These are phyloP conservation scores for Harpegnathos saltator DNA, from an alignment of 1,140 invertebrate species.

Conservation along the genomic window DNA sequence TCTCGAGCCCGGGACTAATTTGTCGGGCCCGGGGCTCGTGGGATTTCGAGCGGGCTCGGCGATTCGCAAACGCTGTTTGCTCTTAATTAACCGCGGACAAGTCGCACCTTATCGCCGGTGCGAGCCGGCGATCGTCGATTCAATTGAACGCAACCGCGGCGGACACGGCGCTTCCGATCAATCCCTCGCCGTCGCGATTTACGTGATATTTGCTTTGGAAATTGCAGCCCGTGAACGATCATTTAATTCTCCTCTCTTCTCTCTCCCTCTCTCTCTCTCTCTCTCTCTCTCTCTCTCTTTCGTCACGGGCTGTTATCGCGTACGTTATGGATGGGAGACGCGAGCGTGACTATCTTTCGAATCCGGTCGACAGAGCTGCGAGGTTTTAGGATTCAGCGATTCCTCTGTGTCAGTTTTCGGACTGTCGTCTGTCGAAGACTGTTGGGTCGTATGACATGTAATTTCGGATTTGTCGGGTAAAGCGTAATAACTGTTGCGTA, in stretches of 20 bases:
- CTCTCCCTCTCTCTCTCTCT: background rate
- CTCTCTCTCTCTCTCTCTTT: conserved; percentile 27
- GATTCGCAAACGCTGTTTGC: conserved; percentile 68
- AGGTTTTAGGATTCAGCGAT: background rate
- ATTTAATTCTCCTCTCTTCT: conserved; percentile 49
- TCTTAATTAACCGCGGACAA: conserved; percentile 72
- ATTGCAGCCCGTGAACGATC: conserved; percentile 50
- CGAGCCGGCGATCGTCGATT: conserved; percentile 55
- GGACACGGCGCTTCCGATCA: conserved; percentile 51
- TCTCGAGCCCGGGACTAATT: conserved; percentile 1
- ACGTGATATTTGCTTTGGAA: conserved; percentile 55
- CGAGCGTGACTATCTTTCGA: conserved; percentile 36
- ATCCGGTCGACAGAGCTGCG: background rate
- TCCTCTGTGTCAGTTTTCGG: background rate
- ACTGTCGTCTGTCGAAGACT: background rate
- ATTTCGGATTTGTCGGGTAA: no score
- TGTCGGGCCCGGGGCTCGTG: background rate
- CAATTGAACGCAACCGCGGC: conserved; percentile 21
- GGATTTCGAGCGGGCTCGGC: conserved; percentile 6
- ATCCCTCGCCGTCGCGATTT: conserved; percentile 39
- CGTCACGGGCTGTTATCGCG: conserved; percentile 12
- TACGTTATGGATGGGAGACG: conserved; percentile 41
- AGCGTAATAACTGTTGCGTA: no score
- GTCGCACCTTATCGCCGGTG: conserved; percentile 56
- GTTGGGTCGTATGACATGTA: no score